Base-by-base conservation (phyloP, 2,113 vertebrate genomes). In the pig (Sus scrofa) region DNA sequence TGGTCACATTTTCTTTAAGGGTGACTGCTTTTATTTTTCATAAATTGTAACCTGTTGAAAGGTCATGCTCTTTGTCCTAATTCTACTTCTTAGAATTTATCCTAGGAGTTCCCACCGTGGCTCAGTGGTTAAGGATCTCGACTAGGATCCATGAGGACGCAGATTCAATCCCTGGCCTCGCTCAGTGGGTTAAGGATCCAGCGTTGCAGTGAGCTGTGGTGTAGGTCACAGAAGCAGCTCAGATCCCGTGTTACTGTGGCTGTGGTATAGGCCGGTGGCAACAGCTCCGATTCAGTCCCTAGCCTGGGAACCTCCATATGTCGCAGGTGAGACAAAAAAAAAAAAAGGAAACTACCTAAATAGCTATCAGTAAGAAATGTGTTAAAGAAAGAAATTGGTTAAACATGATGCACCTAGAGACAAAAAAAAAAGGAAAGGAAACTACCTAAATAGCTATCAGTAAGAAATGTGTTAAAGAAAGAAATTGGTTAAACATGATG, bases 81-180 rank as follows among this genome's bases (percentile, higher is more conserved):
- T 84, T 90, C 62, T 95, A 89, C 60, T 90, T 81, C 20, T 74
- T 5, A 8, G n/a, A 93, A 85, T 94, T 85, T 85, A 90, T 67
- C 62, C 15, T 94, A 79, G 44, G 44, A 44, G 44, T 8, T 44
- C 44, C 44, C 44, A 44, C 8, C 44, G 44, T 44, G 44, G 44
- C 44, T 44, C 44, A 44, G 44, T 44, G 44, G 44, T 8, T 44
- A 44, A 44, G 5, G 44, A 44, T 44, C 44, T 8, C 8, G 44
- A 44, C 44, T 44, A 44, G 44, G 8, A 44, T 44, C 44, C 44
- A 44, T 44, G 44, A 44, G 44, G 44, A 44, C 8, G 44, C 44
- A 44, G 44, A 8, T 44, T 44, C 44, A 44, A 44, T 44, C 5
- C 44, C 44, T 44, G 44, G 44, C 44, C 44, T 44, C 44, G 44